Evolutionary conservation across 2,888 invertebrate species (phyloP).

Genomic region (Archaeoteleia sp.): DNA sequence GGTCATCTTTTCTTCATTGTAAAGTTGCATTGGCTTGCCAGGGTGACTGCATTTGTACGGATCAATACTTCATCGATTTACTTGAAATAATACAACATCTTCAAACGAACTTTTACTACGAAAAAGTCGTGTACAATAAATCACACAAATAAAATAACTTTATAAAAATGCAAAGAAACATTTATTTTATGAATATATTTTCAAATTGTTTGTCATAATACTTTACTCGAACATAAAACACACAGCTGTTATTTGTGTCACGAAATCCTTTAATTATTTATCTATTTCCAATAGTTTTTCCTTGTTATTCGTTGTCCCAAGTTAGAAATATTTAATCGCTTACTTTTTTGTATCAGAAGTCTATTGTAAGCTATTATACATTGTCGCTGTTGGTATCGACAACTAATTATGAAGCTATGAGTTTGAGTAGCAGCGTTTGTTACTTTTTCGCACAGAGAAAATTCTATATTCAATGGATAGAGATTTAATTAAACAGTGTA

Average conservation of each 20-base stretch:
- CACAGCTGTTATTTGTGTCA: too few relatives aligned
- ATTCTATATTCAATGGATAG: constrained; percentile 3
- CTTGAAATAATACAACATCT: constrained; percentile 57
- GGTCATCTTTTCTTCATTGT: constrained; percentile 43
- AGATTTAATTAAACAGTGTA: too few relatives aligned
- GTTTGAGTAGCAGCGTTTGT: constrained; percentile 16
- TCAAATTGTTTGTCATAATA: too few relatives aligned
- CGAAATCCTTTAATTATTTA: too few relatives aligned
- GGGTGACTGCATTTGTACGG: constrained; percentile 22
- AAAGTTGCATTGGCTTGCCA: constrained; percentile 32
- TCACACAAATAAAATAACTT: too few relatives aligned
- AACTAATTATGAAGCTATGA: constrained; percentile 23
- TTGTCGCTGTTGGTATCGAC: constrained; percentile 32
- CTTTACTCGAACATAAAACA: too few relatives aligned
- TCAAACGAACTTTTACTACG: constrained; percentile 36
- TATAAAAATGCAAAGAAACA: too few relatives aligned
- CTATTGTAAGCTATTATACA: constrained; percentile 19
- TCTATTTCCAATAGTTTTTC: background rate
- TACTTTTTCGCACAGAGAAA: constrained; percentile 24
- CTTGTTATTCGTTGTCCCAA: background rate
- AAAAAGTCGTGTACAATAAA: constrained; percentile 12
- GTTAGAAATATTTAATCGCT: constrained; percentile 13
- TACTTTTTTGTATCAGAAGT: constrained; percentile 14
- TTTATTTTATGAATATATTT: too few relatives aligned
- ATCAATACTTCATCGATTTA: constrained; percentile 60